A percentile compares a stretch with the other conserved stretches of the same genome.
phyloP scores from a whole-genome alignment of 2,888 invertebrate species.

The Ommatoiulus sabulosus region DNA sequence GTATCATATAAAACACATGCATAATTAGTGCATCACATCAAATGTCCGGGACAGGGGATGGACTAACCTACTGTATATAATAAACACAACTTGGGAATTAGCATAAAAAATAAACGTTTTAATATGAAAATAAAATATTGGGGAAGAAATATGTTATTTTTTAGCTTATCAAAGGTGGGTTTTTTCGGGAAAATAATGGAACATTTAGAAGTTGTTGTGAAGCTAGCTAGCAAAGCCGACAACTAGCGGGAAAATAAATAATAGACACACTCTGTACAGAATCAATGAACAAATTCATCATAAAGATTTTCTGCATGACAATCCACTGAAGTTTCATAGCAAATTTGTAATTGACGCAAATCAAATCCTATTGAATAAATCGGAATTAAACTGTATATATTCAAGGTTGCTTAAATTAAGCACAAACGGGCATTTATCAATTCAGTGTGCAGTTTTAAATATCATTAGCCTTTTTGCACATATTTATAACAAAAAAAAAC shows the following conservation, averaged over 20 bases:
- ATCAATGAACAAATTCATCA: not conserved
- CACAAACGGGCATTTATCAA: too few species aligned
- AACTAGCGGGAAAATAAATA: not conserved
- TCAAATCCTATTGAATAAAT: too few species aligned
- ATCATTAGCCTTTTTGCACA: too few species aligned
- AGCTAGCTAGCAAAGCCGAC: not conserved
- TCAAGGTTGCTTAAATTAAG: too few species aligned
- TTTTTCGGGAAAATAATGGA: not conserved
- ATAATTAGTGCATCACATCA: conserved; percentile 44
- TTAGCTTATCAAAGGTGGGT: not conserved
- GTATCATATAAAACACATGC: conserved; percentile 39
- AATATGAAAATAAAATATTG: conserved; percentile 32
- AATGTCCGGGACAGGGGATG: not conserved
- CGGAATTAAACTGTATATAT: too few species aligned
- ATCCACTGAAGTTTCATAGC: too few species aligned
- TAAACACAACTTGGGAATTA: conserved; percentile 20
- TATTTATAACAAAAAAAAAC: too few species aligned
- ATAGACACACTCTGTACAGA: not conserved
- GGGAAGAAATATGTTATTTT: not conserved
- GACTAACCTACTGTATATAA: not conserved
- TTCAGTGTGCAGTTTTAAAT: too few species aligned
- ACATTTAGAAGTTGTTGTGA: not conserved
- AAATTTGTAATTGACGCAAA: too few species aligned
- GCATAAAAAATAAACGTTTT: not conserved
- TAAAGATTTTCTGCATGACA: not conserved